Conservation (phyloP, 2,888 invertebrate genomes). For the Diplazon laetatorius region DNA sequence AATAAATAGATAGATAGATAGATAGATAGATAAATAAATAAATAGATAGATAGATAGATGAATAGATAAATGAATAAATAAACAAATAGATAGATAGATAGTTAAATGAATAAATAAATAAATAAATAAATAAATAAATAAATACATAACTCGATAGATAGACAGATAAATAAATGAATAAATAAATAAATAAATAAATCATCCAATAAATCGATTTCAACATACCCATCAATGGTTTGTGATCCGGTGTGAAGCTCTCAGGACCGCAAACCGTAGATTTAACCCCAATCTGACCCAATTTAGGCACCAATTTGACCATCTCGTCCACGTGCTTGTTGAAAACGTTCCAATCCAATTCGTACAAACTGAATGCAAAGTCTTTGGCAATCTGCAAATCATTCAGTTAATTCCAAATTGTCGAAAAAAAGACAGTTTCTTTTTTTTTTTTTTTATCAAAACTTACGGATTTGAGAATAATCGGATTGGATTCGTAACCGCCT, state of each 20-base stretch:
- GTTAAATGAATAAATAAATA: too few relatives aligned
- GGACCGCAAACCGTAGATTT: constrained; percentile 95
- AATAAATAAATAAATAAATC: too few relatives aligned
- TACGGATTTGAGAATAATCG: constrained; percentile 90
- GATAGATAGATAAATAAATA: too few relatives aligned
- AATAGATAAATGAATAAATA: too few relatives aligned
- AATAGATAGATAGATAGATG: too few relatives aligned
- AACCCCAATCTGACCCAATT: constrained; percentile 89
- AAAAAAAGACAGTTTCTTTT: too few relatives aligned
- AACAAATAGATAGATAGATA: too few relatives aligned
- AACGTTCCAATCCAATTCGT: constrained; percentile 93
- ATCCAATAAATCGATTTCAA: background rate
- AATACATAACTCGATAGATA: too few relatives aligned
- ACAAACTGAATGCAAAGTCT: constrained; percentile 92
- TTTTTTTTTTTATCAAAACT: too few relatives aligned
- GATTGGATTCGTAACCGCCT: constrained; percentile 95
- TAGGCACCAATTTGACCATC: constrained; percentile 89
- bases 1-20: too few relatives aligned
- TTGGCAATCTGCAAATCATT: constrained; percentile 85
- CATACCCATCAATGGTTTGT: constrained; percentile 91
- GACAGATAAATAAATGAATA: too few relatives aligned
- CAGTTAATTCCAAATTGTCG: background rate
- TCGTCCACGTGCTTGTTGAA: constrained; percentile 90
- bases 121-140: too few relatives aligned
- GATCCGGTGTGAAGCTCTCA: constrained; percentile 96